Evolutionary conservation across 1,140 invertebrate genomes (phyloP), one percentile per base, ranked within the genome.

Genomic region (Plectrocnemia conspersa): DNA sequence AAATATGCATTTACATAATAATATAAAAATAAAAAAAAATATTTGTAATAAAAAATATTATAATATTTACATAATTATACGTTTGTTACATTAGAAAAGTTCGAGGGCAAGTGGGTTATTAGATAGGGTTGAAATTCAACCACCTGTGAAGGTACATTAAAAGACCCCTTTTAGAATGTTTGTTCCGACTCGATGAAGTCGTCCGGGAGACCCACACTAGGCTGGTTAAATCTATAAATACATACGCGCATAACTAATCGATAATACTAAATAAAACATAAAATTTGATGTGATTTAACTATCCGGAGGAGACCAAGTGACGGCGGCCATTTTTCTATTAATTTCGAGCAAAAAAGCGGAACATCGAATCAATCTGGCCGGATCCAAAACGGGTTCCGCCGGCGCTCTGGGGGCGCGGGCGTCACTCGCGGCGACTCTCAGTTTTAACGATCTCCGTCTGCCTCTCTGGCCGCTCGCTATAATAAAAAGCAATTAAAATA

Each of bases 291-390:
- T 38, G n/a, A 29, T 29, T 38, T 50, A 50, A 38, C 38, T 38
- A 50, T 56, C 54, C 1, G 67, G 66, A 15, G 82, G 82, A 58
- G 81, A 82, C 83, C 83, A 86, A 1, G 79, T 82, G 41, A 85
- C 82, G 22, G 79, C 68, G 19, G 73, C 67, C 75, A 86, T 80
- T 72, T 86, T 86, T 33, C 83, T 77, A 64, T 88, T 86, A 19
- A 88, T 73, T 67, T 86, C 84, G 48, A 79, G 76, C n/a, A 88
- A 68, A 63, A 88, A 85, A 9, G 84, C 73, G 2, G 77, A 74
- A 63, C 71, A 73, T 0, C 72, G 59, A 4, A 67, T 67, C 1
- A 74, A 44, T 35, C 70, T 68, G 0, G 69, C 64, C 1, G 73
- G 71, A 21, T 65, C 42, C 0, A 72, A 62, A 24, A 68, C 66